Conservation (phyloP, 2,888 invertebrate species). For the Pecten maximus region DNA sequence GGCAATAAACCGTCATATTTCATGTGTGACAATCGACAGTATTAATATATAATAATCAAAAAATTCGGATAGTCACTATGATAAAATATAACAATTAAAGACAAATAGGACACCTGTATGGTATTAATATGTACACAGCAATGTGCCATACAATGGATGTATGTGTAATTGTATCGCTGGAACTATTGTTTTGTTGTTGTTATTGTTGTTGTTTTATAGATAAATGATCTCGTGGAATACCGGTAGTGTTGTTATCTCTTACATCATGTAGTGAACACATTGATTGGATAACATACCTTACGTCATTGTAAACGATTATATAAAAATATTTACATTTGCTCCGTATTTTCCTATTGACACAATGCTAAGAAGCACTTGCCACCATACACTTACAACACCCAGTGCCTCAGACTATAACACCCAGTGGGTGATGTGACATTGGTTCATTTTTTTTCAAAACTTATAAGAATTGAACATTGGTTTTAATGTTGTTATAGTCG, state of each 20-base stretch:
- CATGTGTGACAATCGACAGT: background rate
- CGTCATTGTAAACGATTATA: too few species aligned
- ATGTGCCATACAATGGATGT: too few species aligned
- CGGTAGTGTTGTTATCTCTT: background rate
- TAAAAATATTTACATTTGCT: background rate
- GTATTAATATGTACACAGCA: background rate
- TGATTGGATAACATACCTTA: too few species aligned
- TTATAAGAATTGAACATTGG: too few species aligned
- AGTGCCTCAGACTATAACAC: too few species aligned
- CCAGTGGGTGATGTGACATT: too few species aligned
- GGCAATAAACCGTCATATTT: background rate
- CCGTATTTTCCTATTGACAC: background rate
- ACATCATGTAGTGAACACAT: background rate
- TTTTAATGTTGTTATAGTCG: too few species aligned
- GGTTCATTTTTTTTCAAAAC: too few species aligned
- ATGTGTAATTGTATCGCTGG: background rate
- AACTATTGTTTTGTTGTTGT: background rate
- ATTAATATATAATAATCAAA: background rate
- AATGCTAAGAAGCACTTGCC: too few species aligned
- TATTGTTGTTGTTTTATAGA: background rate
- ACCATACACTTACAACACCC: too few species aligned
- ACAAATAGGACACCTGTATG: background rate
- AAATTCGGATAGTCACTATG: background rate
- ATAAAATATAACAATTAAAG: background rate
- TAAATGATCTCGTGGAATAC: background rate